phyloP scores from a whole-genome alignment of 2,888 invertebrate species.

The Toxonevra muliebris region DNA sequence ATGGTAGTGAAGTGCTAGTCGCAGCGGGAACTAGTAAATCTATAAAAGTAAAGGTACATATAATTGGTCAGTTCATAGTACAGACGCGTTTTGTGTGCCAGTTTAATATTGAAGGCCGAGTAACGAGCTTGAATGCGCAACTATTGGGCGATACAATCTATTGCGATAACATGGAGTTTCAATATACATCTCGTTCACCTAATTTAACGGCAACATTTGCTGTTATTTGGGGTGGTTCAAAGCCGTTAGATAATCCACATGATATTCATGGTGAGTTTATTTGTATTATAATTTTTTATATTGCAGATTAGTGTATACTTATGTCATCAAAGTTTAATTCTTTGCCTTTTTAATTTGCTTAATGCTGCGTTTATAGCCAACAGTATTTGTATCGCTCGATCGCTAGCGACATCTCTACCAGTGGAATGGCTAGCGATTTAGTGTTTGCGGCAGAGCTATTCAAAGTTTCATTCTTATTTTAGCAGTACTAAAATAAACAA shows the following conservation, averaged over 20 bases:
- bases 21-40: constrained; percentile 90
- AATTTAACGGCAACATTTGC: constrained; percentile 95
- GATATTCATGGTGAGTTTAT: constrained; percentile 78
- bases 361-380: no score
- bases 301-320: neutral
- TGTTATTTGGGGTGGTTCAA: constrained; percentile 94
- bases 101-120: constrained; percentile 94
- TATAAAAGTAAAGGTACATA: constrained; percentile 92
- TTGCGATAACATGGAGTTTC: constrained; percentile 92
- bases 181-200: constrained; percentile 87
- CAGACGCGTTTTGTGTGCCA: constrained; percentile 94
- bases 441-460: no score
- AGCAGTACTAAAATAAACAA: no score
- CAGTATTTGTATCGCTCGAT: no score
- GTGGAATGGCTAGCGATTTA: no score
- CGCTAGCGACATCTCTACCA: no score
- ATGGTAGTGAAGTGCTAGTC: constrained; percentile 90
- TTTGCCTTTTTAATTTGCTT: no score
- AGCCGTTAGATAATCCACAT: constrained; percentile 95
- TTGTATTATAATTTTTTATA: neutral
- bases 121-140: constrained; percentile 90
- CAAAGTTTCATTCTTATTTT: no score
- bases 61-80: constrained; percentile 94
- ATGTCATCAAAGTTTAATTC: no score
- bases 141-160: constrained; percentile 92